Evolutionary conservation across 2,888 invertebrate genomes (phyloP), one percentile per base, ranked within the genome.

Genomic region (Sympetrum striolatum): DNA sequence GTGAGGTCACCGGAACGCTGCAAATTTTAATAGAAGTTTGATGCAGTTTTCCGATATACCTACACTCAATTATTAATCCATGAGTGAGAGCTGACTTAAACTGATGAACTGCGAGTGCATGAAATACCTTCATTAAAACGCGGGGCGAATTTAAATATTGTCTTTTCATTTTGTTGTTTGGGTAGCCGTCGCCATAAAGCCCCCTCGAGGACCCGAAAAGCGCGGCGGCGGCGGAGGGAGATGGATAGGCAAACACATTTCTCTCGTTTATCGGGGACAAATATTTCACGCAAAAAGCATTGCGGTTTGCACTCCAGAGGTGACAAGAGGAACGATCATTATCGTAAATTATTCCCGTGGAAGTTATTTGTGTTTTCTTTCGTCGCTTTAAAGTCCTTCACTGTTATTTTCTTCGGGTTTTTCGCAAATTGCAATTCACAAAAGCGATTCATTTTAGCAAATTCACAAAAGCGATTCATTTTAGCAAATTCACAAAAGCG

Each of bases 101-200:
- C 60, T 60, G 86, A 86, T 86, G 86, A 37, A 60, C 60, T 35
- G 60, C 37, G 58, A 86, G 60, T 86, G 86, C 44, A 44, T 44
- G 44, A 4, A 44, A 39, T 39, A 6, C 22, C 86, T 86, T 86
- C 86, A 86, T 86, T 86, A 86, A 48, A 48, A 64, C 37, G 37
- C 12, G 37, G 12, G 39, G 12, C 37, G n/a, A 37, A 37, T 86
- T 37, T 37, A n/a, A 37, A 37, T 60, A 60, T 86, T 86, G 86
- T 37, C 86, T 60, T 86, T 86, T 86, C 86, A 86, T 86, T 86
- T 86, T 82, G 82, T 82, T 58, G 35, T 48, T 53, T 48, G 25
- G 81, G 81, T 4, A 64, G 8, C 5, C 64, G 64, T 64, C 64
- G 8, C 64, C n/a, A 64, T 64, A n/a, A 64, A 64, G 64, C 64